Conservation (phyloP, 2,888 invertebrate species). For the Acheta domesticus region DNA sequence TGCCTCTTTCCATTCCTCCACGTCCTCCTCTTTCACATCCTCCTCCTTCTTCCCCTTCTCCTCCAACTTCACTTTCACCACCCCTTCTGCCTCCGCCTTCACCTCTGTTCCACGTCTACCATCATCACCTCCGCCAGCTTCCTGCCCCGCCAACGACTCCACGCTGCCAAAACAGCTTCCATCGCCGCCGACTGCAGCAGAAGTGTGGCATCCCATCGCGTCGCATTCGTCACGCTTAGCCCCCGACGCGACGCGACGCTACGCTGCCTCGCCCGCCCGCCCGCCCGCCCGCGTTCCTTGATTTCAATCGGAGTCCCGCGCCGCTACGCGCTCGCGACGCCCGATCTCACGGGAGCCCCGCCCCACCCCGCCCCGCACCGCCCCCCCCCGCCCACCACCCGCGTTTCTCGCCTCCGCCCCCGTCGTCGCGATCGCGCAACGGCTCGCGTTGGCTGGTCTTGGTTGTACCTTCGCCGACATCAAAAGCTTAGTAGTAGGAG, state of each 20-base stretch:
- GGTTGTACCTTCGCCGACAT: too few species aligned
- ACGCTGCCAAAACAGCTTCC: too few species aligned
- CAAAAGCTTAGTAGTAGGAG: too few species aligned
- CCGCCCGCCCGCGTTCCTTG: background rate
- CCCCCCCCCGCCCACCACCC: too few species aligned
- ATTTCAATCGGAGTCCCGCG: background rate
- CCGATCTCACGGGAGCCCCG: background rate
- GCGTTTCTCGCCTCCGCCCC: too few species aligned
- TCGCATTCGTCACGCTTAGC: too few species aligned
- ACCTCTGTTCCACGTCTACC: background rate
- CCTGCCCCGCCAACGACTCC: background rate
- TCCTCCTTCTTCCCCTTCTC: background rate
- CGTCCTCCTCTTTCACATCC: background rate
- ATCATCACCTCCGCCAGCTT: background rate
- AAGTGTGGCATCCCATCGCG: too few species aligned
- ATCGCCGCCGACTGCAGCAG: too few species aligned
- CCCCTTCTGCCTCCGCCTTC: background rate
- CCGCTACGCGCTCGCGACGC: slow-evolving; percentile 3
- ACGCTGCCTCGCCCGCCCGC: background rate
- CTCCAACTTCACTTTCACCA: background rate
- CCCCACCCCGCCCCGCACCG: background rate
- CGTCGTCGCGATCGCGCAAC: too few species aligned
- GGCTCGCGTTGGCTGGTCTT: too few species aligned
- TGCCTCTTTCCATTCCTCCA: background rate
- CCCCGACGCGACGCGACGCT: background rate